Conservation (phyloP, 1,140 invertebrate species). For the Apis mellifera region DNA sequence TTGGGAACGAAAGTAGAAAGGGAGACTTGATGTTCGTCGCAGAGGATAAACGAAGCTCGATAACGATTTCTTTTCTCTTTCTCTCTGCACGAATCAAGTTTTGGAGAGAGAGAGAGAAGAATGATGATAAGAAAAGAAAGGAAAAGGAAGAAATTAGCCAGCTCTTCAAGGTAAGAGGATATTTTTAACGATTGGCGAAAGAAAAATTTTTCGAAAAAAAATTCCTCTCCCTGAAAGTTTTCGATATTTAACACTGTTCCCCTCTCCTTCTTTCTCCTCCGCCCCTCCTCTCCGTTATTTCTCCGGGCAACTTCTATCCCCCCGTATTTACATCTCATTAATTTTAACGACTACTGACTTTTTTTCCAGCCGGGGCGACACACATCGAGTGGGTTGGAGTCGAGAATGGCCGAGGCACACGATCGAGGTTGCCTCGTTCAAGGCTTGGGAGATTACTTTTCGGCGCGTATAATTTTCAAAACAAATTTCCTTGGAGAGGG, state of each 20-base stretch:
- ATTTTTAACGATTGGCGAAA: background rate
- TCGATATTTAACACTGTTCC: background rate
- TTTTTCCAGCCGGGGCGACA: background rate
- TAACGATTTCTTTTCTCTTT: background rate
- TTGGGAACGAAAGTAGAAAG: background rate
- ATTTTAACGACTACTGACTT: conserved; percentile 28
- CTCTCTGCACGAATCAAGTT: too few relatives aligned
- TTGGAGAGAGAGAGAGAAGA: too few relatives aligned
- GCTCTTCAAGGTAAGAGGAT: background rate
- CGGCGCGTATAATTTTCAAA: conserved; percentile 18
- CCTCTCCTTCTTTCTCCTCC: background rate
- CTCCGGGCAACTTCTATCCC: background rate
- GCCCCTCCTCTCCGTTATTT: too few relatives aligned
- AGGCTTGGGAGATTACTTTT: background rate
- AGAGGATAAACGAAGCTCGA: background rate
- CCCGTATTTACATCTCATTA: conserved; percentile 33
- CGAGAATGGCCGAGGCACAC: background rate
- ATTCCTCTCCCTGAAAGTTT: background rate
- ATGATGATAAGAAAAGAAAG: too few relatives aligned
- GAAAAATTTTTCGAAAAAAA: background rate
- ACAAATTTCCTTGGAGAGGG: background rate
- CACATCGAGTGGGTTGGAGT: background rate
- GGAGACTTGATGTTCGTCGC: background rate
- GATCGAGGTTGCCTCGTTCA: too few relatives aligned
- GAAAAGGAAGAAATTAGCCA: background rate